Conservation (phyloP, 2,888 invertebrate species). For the Tenthredo notha region DNA sequence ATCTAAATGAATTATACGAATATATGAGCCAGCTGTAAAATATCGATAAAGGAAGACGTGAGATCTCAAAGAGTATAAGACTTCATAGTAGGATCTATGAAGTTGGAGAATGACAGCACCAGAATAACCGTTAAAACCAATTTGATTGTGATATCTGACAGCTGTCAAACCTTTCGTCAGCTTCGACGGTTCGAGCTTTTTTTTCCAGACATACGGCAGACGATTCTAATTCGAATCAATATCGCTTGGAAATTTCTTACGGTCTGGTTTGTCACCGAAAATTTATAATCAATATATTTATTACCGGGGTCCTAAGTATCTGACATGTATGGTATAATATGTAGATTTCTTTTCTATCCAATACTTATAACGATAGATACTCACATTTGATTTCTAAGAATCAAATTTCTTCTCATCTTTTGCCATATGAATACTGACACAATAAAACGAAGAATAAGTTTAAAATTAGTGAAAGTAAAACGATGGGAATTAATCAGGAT, state of each 20-base stretch:
- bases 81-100: neutral
- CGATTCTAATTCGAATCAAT: neutral
- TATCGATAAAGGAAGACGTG: neutral
- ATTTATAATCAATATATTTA: neutral
- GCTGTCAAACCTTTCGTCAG: conserved; percentile 9
- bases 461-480: neutral
- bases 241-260: neutral
- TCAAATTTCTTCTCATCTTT: neutral
- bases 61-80: neutral
- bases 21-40: neutral
- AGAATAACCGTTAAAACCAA: neutral
- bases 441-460: neutral
- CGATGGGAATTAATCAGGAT: neutral
- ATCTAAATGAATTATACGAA: neutral
- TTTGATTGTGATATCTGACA: conserved; percentile 25
- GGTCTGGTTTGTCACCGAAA: neutral
- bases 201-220: conserved; percentile 26
- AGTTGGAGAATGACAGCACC: neutral
- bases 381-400: neutral
- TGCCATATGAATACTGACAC: neutral
- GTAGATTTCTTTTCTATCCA: neutral
- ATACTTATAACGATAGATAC: neutral
- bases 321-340: neutral
- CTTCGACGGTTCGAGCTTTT: neutral
- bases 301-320: neutral